These are phyloP conservation scores for Rhea pennata DNA, from an alignment of 2,113 vertebrate species.

Conservation along the genomic window DNA sequence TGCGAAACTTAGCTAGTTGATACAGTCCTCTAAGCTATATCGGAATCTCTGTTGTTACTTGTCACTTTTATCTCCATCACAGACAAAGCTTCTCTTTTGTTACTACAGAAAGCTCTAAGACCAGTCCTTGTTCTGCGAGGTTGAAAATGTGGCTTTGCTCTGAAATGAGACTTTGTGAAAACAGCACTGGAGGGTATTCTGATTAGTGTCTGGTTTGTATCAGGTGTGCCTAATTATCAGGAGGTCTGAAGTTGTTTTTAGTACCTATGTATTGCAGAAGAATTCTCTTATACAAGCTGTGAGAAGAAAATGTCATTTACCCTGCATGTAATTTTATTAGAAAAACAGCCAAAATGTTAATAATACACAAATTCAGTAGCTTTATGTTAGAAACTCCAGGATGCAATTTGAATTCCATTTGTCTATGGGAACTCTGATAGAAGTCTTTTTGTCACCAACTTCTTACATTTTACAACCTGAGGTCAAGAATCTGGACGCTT, in stretches of 20 bases:
- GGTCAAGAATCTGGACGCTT: not conserved
- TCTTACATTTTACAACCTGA: not conserved
- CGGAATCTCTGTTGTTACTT: not conserved
- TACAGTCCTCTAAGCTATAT: not conserved
- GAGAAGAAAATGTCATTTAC: not conserved
- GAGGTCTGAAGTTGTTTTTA: not conserved
- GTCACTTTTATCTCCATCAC: not conserved
- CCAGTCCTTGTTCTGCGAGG: not conserved
- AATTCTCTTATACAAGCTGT: not conserved
- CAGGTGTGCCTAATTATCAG: not conserved
- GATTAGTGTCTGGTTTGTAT: not conserved
- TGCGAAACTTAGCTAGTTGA: not conserved
- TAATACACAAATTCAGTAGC: not conserved
- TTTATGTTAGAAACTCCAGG: not conserved
- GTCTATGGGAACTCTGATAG: not conserved
- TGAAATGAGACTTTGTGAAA: not conserved
- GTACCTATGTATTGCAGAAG: not conserved
- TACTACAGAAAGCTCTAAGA: not conserved
- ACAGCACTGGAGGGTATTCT: not conserved
- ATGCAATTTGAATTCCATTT: not conserved
- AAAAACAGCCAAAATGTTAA: not conserved
- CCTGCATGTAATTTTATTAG: not conserved
- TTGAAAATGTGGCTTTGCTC: not conserved
- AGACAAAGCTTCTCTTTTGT: not conserved
- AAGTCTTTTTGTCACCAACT: not conserved